Percentiles rank a stretch among this genome's conserved stretches.
Evolutionary conservation across 2,797 vertebrate genomes (phyloP).

Genomic region (Melanogrammus aeglefinus): DNA sequence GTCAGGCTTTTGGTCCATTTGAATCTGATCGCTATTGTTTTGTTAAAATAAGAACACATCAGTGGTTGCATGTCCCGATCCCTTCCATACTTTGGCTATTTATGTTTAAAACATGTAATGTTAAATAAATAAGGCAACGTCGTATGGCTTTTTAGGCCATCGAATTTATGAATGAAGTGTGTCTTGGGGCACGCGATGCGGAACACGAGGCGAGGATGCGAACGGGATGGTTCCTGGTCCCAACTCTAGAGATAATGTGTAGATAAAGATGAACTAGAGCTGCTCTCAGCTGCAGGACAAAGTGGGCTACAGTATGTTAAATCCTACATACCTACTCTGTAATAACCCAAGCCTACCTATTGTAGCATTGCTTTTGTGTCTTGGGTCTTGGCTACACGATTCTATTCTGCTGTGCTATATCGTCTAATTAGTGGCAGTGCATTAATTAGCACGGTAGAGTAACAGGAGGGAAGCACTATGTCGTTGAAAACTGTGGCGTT

Average conservation of each 20-base stretch:
- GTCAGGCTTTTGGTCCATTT: not conserved
- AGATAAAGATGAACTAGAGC: too few relatives aligned
- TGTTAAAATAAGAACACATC: not conserved
- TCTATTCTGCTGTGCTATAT: too few relatives aligned
- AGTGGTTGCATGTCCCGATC: not conserved
- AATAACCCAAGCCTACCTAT: not conserved
- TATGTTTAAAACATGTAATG: too few relatives aligned
- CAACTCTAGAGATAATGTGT: not conserved
- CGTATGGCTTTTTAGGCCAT: not conserved
- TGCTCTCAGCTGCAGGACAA: not conserved
- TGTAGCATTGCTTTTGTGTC: too few relatives aligned
- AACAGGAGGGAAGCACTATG: too few relatives aligned
- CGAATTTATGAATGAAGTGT: conserved; percentile 2
- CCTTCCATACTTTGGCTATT: too few relatives aligned
- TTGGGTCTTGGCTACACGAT: too few relatives aligned
- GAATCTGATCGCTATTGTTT: not conserved
- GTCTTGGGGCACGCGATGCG: not conserved
- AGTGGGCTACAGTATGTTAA: not conserved
- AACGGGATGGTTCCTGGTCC: not conserved
- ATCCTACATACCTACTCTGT: not conserved
- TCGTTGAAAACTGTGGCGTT: not conserved
- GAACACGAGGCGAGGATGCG: not conserved
- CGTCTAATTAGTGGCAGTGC: too few relatives aligned
- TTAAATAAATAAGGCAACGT: not conserved
- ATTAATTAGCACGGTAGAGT: too few relatives aligned